phyloP scores from a whole-genome alignment of 2,113 vertebrate genomes.

The Poecilia latipinna region DNA sequence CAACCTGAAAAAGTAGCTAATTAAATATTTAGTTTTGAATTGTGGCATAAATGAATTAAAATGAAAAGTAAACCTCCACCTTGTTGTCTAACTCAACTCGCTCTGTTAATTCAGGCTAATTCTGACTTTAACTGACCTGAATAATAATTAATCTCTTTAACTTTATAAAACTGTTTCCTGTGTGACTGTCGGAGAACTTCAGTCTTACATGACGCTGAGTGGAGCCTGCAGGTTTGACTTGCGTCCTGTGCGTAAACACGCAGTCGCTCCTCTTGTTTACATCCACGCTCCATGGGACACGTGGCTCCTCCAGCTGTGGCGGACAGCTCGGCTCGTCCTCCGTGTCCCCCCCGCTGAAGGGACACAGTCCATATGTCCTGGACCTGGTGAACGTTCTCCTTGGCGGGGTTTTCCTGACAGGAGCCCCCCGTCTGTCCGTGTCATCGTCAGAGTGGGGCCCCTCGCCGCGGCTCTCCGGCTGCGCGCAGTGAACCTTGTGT shows the following conservation, averaged over 20 bases:
- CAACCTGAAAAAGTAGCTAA: too few species aligned
- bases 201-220: slow-evolving; percentile 46
- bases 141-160: too few species aligned
- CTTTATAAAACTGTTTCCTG: too few species aligned
- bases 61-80: too few species aligned
- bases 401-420: slow-evolving; percentile 10
- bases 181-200: background rate
- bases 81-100: too few species aligned
- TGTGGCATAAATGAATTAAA: too few species aligned
- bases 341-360: slow-evolving; percentile 42
- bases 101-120: too few species aligned
- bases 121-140: too few species aligned
- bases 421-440: too few species aligned
- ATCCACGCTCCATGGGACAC: slow-evolving; percentile 23
- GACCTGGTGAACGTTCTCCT: slow-evolving; percentile 56
- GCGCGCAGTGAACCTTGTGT: slow-evolving; percentile 42
- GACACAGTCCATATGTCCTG: slow-evolving; percentile 69
- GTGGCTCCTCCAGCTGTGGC: slow-evolving; percentile 35
- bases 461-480: slow-evolving; percentile 57
- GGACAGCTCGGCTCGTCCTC: slow-evolving; percentile 30
- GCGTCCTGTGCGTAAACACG: slow-evolving; percentile 33
- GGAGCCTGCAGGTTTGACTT: slow-evolving; percentile 10
- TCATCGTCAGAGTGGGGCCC: slow-evolving; percentile 62
- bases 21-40: too few species aligned
- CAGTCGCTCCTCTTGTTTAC: slow-evolving; percentile 50